phyloP scores from a whole-genome alignment of 2,888 invertebrate genomes.

The Tubiluchus corallicola region DNA sequence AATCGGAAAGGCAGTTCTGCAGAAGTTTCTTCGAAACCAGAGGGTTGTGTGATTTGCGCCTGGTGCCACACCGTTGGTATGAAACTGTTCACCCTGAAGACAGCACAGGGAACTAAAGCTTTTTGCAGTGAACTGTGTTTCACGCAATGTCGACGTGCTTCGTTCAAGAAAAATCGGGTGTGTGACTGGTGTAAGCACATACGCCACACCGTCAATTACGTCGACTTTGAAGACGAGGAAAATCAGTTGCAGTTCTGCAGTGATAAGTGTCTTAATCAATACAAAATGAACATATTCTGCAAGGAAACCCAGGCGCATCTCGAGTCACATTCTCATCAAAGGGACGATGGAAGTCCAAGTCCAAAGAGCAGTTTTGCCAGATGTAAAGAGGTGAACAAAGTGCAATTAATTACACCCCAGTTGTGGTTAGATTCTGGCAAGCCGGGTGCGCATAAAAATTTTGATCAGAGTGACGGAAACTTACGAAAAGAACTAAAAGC shows the following conservation, averaged over 20 bases:
- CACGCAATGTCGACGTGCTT: slow-evolving; percentile 67
- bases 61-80: slow-evolving; percentile 30
- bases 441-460: no score
- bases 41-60: slow-evolving; percentile 22
- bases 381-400: slow-evolving; percentile 11
- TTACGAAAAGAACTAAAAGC: no score
- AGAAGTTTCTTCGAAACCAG: slow-evolving; percentile 14
- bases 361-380: no score
- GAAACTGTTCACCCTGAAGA: slow-evolving; percentile 25
- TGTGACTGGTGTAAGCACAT: slow-evolving; percentile 87
- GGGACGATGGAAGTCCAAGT: no score
- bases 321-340: slow-evolving; percentile 54
- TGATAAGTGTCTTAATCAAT: slow-evolving; percentile 81
- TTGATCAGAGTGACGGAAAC: no score
- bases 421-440: no score
- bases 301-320: slow-evolving; percentile 78
- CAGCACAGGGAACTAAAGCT: slow-evolving; percentile 24
- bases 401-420: no score
- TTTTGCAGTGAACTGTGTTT: slow-evolving; percentile 80
- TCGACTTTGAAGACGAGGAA: slow-evolving; percentile 76
- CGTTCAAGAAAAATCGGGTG: slow-evolving; percentile 70
- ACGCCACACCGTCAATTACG: slow-evolving; percentile 70
- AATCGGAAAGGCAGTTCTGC: no score
- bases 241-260: slow-evolving; percentile 72
- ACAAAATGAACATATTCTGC: slow-evolving; percentile 92